Base-by-base conservation (phyloP, 2,888 invertebrate species). In the Pachydiplax longipennis region DNA sequence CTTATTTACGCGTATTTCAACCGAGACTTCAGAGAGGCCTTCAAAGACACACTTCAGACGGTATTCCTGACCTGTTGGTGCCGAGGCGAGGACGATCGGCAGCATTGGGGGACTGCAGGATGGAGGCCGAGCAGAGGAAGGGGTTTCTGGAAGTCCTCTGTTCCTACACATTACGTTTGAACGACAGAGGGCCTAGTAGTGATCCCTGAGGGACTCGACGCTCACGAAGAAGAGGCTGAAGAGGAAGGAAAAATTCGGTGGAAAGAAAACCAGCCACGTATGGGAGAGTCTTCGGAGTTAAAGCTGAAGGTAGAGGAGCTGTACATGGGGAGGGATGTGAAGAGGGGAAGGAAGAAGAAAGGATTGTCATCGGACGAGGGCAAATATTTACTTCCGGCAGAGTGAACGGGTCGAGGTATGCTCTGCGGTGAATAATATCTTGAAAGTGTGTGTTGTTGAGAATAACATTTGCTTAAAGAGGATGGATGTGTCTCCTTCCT, bases 1-100 rank as follows among this genome's bases (percentile, higher is more conserved):
- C 96, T 99, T 92, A 98, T 99, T 94, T 99, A 99, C 95, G 99
- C 99, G 73, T 99, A 99, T 95, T 99, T 99, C 95, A 99, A 99
- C 94, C 95, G 99, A 91, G 99, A 99, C 94, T 99, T 99, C 94
- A 95, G 99, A 92, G 97, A 97, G 90, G 99, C 99, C 15, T 99
- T 99, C 95, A 97, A 97, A 94, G 98, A 98, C 94, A 98, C 98
- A 13, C 94, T 98, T 93, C 96, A 96, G 92, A 96, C 61, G 13
- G 87, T 87, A 53, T 87, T 87, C 37, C 83, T 83, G 58, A 58
- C 83, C 18, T 61, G 87, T 61, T 87, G 87, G 87, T 87, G 87
- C 65, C 35, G 87, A 12, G 10, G 12, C 25, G 73, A 25, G 2
- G 73, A 31, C 10, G 73, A 73, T 25, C 25, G 12, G 25, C 65